These are phyloP conservation scores for Columbina picui DNA, from an alignment of 2,113 vertebrate species.

Conservation along the genomic window DNA sequence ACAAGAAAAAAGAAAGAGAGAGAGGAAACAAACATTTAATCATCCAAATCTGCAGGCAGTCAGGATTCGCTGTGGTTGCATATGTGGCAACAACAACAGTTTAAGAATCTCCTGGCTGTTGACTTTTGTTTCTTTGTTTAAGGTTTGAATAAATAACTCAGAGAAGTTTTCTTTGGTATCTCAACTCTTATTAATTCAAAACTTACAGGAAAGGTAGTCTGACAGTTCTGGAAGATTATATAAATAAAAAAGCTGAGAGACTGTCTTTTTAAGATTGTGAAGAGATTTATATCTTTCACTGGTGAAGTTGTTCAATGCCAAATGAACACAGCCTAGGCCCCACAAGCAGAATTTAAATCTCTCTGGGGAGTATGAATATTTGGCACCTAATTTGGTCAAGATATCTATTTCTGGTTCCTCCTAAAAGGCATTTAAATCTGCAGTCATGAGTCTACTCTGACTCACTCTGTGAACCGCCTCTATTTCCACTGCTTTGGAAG, in stretches of 20 bases:
- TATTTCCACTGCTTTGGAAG: not conserved
- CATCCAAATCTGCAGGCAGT: not conserved
- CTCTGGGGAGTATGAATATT: not conserved
- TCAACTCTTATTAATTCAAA: not conserved
- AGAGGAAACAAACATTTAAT: not conserved
- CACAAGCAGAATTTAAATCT: constrained; percentile 13
- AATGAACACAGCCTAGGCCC: not conserved
- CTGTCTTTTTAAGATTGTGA: not conserved
- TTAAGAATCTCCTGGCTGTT: not conserved
- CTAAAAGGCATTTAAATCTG: not conserved
- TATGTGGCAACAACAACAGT: not conserved
- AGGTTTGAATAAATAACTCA: not conserved
- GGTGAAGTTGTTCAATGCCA: not conserved
- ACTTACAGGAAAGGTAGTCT: not conserved
- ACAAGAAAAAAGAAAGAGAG: not conserved
- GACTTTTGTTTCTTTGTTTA: not conserved
- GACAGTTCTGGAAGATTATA: not conserved
- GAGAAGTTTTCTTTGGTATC: not conserved
- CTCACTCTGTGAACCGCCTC: not conserved
- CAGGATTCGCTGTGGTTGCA: not conserved
- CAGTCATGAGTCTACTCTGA: not conserved
- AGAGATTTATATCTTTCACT: not conserved
- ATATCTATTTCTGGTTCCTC: constrained; percentile 15
- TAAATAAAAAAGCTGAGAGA: not conserved
- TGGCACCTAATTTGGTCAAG: not conserved